Conservation (phyloP, 2,113 vertebrate species). For the Calidris pugnax region DNA sequence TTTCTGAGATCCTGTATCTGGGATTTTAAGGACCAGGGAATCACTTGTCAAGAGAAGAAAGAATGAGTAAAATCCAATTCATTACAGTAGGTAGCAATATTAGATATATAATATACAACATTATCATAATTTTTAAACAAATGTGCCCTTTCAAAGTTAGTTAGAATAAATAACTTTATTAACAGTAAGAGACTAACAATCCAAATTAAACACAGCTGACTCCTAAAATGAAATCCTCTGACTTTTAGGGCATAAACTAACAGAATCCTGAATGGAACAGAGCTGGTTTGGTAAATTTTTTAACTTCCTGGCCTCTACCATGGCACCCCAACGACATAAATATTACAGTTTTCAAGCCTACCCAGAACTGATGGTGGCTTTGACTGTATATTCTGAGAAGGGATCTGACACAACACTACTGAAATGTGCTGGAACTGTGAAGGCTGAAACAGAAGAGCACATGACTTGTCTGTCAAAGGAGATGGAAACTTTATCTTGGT, state of each 20-base stretch:
- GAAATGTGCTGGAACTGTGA: not conserved
- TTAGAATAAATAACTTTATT: not conserved
- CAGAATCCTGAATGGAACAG: not conserved
- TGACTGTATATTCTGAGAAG: not conserved
- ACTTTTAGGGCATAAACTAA: not conserved
- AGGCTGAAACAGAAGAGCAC: not conserved
- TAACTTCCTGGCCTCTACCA: not conserved
- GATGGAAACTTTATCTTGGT: not conserved
- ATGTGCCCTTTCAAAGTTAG: not conserved
- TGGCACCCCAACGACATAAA: not conserved
- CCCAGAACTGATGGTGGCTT: not conserved
- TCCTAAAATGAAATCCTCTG: not conserved
- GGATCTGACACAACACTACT: not conserved
- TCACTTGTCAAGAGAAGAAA: not conserved
- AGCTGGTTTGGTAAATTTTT: not conserved
- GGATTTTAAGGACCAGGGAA: slow-evolving; percentile 27
- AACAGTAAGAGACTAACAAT: not conserved
- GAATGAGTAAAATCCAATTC: not conserved
- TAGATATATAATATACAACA: not conserved
- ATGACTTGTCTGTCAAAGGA: not conserved
- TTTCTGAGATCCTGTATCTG: not conserved
- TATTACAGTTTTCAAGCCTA: not conserved
- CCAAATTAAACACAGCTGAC: not conserved
- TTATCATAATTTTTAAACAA: not conserved
- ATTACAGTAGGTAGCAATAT: not conserved